These are phyloP conservation scores for Plebejus melissa DNA, from an alignment of 2,888 invertebrate species.

Conservation along the genomic window DNA sequence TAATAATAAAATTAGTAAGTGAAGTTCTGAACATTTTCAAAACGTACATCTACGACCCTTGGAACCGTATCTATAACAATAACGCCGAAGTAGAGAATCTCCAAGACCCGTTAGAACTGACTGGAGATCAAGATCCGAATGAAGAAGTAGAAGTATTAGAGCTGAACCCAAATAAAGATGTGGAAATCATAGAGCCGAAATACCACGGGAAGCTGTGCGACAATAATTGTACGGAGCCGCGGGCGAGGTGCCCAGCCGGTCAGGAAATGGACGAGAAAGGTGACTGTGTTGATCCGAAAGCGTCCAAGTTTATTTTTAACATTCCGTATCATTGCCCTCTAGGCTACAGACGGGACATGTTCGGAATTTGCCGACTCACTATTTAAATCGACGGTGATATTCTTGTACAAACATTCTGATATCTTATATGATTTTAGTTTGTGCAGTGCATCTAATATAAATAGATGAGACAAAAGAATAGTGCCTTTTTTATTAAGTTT, in stretches of 20 bases:
- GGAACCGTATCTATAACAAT: constrained; percentile 31
- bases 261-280: constrained; percentile 46
- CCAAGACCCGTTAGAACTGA: not conserved
- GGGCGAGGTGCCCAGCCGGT: constrained; percentile 40
- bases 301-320: constrained; percentile 53
- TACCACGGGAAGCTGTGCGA: constrained; percentile 52
- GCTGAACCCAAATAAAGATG: constrained; percentile 51
- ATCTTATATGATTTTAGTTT: not conserved
- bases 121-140: constrained; percentile 30
- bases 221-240: constrained; percentile 36
- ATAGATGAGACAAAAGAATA: not conserved
- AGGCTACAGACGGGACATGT: constrained; percentile 57
- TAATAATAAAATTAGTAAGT: constrained; percentile 50
- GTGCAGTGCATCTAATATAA: not conserved
- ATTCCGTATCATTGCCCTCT: constrained; percentile 60
- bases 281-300: constrained; percentile 44
- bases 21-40: constrained; percentile 53
- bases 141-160: constrained; percentile 32
- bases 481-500: not conserved
- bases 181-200: constrained; percentile 58
- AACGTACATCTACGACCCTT: constrained; percentile 52
- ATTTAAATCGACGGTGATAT: constrained; percentile 39
- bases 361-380: constrained; percentile 54
- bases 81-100: not conserved
- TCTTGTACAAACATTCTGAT: not conserved